Base-by-base conservation (phyloP, 2,888 invertebrate genomes). In the Hypolimnas misippus region DNA sequence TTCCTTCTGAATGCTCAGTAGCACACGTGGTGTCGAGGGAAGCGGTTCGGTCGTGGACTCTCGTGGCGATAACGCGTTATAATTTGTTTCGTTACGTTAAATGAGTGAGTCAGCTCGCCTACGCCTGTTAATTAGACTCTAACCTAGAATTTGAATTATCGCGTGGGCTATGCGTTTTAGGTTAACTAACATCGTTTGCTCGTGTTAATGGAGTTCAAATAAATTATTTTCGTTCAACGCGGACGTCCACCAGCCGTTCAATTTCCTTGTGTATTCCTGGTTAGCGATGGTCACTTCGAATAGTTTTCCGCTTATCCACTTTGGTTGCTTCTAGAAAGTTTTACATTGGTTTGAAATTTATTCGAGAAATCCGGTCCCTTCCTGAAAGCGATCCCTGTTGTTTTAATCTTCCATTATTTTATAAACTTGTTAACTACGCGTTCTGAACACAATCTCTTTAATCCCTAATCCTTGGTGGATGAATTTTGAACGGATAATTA, bases 121-220 rank as follows among this genome's bases (percentile, higher is more conserved):
- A 78, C 83, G 77, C 72, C 70, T 75, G 87, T 81, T 87, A 89
- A 88, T 87, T 84, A 82, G 73, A 75, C 81, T 69, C 70, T 81
- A 84, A 79, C 87, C 87, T 86, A 88, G 86, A 83, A 84, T 77
- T 73, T 68, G 71, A 87, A 86, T 86, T 85, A 84, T 76, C 82
- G 84, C 73, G 74, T 74, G 74, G 77, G 78, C 77, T 60, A 49
- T 68, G 55, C 61, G 65, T 72, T 72, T 70, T 68, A 67, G 69
- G 70, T 79, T 79, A 77, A 75, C 73, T 72, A 75, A 74, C 70
- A 70, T 66, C 68, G 65, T 71, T 74, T 67, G 74, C 70, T 75
- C 70, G 68, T 70, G 71, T 71, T 74, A 78, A 78, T 78, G 73
- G 74, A 76, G 77, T 79, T 76, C 69, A 68, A 73, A 73, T 73